Evolutionary conservation across 2,797 vertebrate species (phyloP), one percentile per base, ranked within the genome.

Genomic region (Poeciliopsis gracilis): DNA sequence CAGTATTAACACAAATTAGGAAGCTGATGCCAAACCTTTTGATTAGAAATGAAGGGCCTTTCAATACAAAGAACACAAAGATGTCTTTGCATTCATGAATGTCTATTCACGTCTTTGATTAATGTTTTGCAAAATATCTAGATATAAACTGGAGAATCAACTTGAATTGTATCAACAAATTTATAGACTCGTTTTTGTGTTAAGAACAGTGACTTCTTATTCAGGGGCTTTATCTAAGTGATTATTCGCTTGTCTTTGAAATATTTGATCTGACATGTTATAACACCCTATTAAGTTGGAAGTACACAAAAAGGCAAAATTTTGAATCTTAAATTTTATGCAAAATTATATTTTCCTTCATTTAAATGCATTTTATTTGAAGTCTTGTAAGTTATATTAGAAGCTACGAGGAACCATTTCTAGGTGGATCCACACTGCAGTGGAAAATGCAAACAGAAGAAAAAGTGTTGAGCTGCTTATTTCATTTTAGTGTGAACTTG

Each of bases 51-150:
- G 11, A 59, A 15, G n/a, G 28, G 3, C n/a, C 55, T 28, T 53
- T 53, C 23, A 43, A 43, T 1, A 33, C 28, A 33, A 41, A 7
- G 41, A 84, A 86, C 81, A 83, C 81, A 78, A 46, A 80, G 4
- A 11, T 3, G 51, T 47, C 38, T 16, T 7, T 45, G 36, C 10
- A 53, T 45, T 46, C 38, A 30, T 49, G 53, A 6, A 49, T 75
- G 8, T 3, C 11, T 11, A 13, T 2, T 75, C n/a, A 51, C 73
- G 28, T 77, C 75, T 81, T 13, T 61, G 41, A 45, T 43, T 67
- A 76, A 67, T 0, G n/a, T 1, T 16, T 77, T 61, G 25, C 28
- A 18, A 30, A 16, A 1, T 61, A 15, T 61, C 2, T n/a, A 16
- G 6, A 61, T 2, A 61, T 2, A 0, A 33, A 16, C 28, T 61